phyloP scores from a whole-genome alignment of 2,113 vertebrate genomes.

The rat (Rattus norvegicus) region DNA sequence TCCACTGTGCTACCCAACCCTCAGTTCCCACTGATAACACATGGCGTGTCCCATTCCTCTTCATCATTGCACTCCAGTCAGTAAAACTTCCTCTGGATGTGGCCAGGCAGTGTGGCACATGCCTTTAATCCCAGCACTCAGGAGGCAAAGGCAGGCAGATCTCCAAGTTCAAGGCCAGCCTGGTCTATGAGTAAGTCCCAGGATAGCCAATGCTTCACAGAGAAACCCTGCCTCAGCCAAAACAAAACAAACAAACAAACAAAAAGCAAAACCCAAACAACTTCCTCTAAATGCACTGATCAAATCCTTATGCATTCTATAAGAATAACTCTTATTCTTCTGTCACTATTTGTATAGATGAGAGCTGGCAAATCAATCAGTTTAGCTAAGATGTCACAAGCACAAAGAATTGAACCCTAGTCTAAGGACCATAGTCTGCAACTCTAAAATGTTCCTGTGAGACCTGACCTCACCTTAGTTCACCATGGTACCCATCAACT shows the following conservation, averaged over 20 bases:
- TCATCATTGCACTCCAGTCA: neutral
- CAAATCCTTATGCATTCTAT: neutral
- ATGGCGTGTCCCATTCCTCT: neutral
- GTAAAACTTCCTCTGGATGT: neutral
- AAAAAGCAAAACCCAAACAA: neutral
- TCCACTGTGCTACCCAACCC: neutral
- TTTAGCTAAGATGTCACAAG: neutral
- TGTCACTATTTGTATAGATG: neutral
- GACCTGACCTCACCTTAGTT: neutral
- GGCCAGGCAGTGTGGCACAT: neutral
- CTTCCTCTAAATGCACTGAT: neutral
- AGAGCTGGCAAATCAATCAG: neutral
- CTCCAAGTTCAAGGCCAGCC: neutral
- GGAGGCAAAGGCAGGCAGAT: neutral
- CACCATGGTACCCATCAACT: neutral
- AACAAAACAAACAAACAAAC: neutral
- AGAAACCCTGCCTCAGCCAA: neutral
- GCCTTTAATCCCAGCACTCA: neutral
- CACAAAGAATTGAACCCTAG: neutral
- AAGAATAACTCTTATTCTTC: neutral
- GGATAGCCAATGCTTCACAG: neutral
- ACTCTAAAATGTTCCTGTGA: neutral
- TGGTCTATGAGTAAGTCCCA: neutral
- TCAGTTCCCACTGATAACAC: neutral
- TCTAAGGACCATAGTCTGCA: neutral